Evolutionary conservation across 2,113 vertebrate species (phyloP), one percentile per base, ranked within the genome.

Genomic region (Plotosus lineatus): DNA sequence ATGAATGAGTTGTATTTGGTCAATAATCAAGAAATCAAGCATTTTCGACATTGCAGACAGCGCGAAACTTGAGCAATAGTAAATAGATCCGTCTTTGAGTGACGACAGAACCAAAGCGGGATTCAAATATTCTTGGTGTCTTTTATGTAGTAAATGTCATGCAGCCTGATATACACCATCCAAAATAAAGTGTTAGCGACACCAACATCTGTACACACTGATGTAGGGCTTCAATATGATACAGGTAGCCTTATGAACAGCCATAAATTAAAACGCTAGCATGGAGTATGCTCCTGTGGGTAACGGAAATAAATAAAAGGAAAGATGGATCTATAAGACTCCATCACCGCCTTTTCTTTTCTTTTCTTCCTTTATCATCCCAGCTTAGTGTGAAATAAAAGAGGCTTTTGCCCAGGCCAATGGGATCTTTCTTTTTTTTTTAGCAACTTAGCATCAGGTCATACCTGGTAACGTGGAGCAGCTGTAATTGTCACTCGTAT

Each of bases 371-470:
- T 53, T 60, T 48, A 50, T 74, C 0, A 10, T 53, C 77, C 7
- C 81, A 82, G 82, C 86, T 21, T 12, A 26, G 6, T 76, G n/a
- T 46, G 55, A 58, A 58, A 42, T 28, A 4, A 42, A 17, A 60
- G 38, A 60, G 38, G 40, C 55, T 69, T 58, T 15, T 46, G 38
- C 11, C 15, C 33, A 21, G 31, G 75, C 40, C 53, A 79, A 88
- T 84, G 84, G 77, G 80, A 78, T 85, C 56, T 90, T 93, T 91
- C 86, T 89, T 91, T 86, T 89, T 83, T 85, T 84, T 86, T 82
- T 85, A 86, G 89, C 92, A 91, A 91, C 92, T 92, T 90, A 90
- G 87, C 88, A 63, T 89, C 89, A 87, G 87, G 79, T 91, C 90
- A 90, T 66, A 85, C 87, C 72, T 77, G 82, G 78, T 77, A 88